These are phyloP conservation scores for Uria lomvia DNA, from an alignment of 2,113 vertebrate genomes.

Conservation along the genomic window DNA sequence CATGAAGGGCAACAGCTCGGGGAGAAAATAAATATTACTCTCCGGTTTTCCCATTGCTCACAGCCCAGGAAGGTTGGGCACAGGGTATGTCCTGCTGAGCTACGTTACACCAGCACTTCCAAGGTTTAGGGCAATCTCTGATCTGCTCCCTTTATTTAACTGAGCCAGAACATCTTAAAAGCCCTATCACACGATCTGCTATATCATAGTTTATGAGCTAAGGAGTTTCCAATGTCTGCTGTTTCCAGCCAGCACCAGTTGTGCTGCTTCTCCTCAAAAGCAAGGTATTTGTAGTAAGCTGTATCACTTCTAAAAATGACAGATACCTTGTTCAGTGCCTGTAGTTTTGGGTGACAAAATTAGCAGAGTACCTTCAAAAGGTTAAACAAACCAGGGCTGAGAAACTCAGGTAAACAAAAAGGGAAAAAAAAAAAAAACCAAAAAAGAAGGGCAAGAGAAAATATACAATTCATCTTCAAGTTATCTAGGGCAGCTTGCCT, in stretches of 20 bases:
- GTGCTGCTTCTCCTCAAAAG: neutral
- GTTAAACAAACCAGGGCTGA: neutral
- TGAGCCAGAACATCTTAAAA: neutral
- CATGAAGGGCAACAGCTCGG: neutral
- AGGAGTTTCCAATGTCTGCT: neutral
- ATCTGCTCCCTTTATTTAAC: neutral
- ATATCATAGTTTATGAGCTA: neutral
- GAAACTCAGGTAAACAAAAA: neutral
- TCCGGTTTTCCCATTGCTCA: neutral
- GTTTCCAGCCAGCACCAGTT: neutral
- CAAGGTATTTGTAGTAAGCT: neutral
- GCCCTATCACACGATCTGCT: neutral
- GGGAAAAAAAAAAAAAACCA: neutral
- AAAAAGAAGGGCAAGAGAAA: neutral
- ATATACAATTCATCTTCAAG: neutral
- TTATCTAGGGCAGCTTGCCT: conserved; percentile 18
- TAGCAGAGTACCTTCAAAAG: neutral
- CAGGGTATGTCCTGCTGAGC: neutral
- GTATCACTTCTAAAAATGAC: neutral
- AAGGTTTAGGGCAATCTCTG: neutral
- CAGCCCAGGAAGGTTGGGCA: neutral
- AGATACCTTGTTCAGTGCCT: neutral
- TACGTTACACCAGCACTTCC: neutral
- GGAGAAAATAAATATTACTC: neutral
- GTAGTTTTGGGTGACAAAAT: neutral